A percentile compares a stretch with the other conserved stretches of the same genome.
Conservation (phyloP, 92 coral and sea anemone genomes). For the Isaurus tuberculatus region DNA sequence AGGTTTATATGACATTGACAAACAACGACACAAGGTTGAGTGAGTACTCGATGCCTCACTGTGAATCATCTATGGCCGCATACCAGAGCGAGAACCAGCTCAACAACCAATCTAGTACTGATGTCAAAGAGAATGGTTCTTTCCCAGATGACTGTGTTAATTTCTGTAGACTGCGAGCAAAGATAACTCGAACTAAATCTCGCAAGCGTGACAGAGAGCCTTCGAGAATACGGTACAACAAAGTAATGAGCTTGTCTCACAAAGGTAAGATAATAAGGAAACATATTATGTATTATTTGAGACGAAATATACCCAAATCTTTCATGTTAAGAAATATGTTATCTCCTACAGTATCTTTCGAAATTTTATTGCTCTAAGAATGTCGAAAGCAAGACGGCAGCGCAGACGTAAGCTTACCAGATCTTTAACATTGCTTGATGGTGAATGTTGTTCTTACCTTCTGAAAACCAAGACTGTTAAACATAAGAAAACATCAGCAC, state of each 20-base stretch:
- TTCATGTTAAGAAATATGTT: slow-evolving; percentile 31
- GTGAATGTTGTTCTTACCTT: slow-evolving; percentile 11
- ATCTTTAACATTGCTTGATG: slow-evolving; percentile 14
- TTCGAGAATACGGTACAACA: slow-evolving; percentile 26
- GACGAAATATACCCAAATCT: slow-evolving; percentile 24
- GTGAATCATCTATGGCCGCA: slow-evolving; percentile 24
- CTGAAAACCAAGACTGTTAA: not conserved
- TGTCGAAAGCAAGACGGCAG: slow-evolving; percentile 26
- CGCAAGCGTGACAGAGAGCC: slow-evolving; percentile 35
- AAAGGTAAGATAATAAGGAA: slow-evolving; percentile 33
- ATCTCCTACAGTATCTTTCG: slow-evolving; percentile 32
- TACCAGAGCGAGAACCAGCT: slow-evolving; percentile 20
- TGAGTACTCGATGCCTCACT: slow-evolving; percentile 23
- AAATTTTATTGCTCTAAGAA: slow-evolving; percentile 36
- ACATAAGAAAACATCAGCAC: slow-evolving; percentile 6
- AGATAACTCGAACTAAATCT: slow-evolving; percentile 32
- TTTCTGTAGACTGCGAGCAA: slow-evolving; percentile 32
- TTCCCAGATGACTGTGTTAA: slow-evolving; percentile 28
- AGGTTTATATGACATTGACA: slow-evolving; percentile 30
- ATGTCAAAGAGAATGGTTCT: slow-evolving; percentile 24
- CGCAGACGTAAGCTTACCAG: slow-evolving; percentile 10
- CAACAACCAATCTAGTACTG: slow-evolving; percentile 17
- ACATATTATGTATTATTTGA: slow-evolving; percentile 28
- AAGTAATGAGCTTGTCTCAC: slow-evolving; percentile 30
- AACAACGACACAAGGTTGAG: slow-evolving; percentile 30